Base-by-base conservation (phyloP, 2,888 invertebrate species). In the Macropis europaea region DNA sequence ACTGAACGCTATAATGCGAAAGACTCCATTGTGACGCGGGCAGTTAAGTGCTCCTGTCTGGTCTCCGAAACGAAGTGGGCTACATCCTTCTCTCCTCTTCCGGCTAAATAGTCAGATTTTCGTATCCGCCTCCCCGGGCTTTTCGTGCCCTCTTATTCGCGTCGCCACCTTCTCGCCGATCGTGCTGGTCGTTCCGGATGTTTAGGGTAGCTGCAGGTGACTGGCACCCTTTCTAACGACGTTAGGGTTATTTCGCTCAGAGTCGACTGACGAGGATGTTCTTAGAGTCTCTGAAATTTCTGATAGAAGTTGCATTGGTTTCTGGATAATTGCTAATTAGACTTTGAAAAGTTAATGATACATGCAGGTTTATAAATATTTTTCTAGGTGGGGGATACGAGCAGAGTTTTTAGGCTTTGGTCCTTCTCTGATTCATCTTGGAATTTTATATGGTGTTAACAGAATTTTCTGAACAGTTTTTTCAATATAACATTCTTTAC, bases 41-140 rank as follows among this genome's bases (percentile, higher is more conserved):
- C 87, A 88, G 86, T 88, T 89, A 88, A 89, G 89, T 88, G 87
- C 86, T 86, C 85, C 83, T 79, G 83, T 82, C 84, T 86, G 82
- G 83, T 79, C 82, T 82, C 82, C 77, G 69, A 86, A 86, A 88
- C 86, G 85, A 84, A 87, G 85, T 85, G 82, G 86, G 82, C 84
- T 85, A 83, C 79, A 24, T 68, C 30, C 42, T 36, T 59, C 62
- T 32, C 15, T 59, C 45, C 66, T 48, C n/a, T 47, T 63, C 52
- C 40, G n/a, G n/a, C n/a, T n/a, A n/a, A n/a, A n/a, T n/a, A n/a
- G n/a, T n/a, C n/a, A n/a, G n/a, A n/a, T n/a, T n/a, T n/a, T n/a
- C n/a, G n/a, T n/a, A n/a, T n/a, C n/a, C 26, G n/a, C 67, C 24
- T 43, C n/a, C 26, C 5, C n/a, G n/a, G 15, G 36, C 22, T 34